Base-by-base conservation (phyloP, 2,888 invertebrate species). In the Heliconius ethilla region DNA sequence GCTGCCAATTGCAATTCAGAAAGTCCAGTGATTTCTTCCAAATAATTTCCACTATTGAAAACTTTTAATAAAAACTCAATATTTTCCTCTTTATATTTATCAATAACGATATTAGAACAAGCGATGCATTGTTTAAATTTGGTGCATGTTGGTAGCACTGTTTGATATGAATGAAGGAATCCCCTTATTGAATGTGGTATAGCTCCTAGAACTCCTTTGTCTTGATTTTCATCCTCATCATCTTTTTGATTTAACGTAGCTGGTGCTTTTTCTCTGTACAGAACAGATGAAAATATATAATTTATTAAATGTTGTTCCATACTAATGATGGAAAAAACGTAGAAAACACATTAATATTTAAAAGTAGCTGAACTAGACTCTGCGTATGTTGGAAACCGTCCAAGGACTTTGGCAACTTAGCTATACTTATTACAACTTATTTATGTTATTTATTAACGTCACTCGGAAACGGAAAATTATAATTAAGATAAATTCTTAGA, bases 161-260 rank as follows among this genome's bases (percentile, higher is more conserved):
- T 97, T 82, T 97, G 96, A 88, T 97, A 98, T 66, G 96, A 96
- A 82, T 97, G 97, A 6, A 99, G 92, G 89, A 98, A 99, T 0
- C 99, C 99, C 62, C 99, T 95, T 82, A 99, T 97, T 9, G 99
- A 97, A 89, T 99, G 99, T 0, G 99, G 99, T 45, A 99, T 93
- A 1, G 97, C 95, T 0, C 99, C 99, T 0, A 99, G 92, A 2
- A 97, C 92, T 0, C 97, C 96, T 84, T 96, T 95, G 37, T 89
- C 86, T 1, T 87, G 78, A 0, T 89, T 84, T 11, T 89, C 87
- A 5, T 90, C 83, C 27, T 87, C 87, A 51, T 87, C 25, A n/a
- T 74, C 88, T 22, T 89, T 89, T 66, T 95, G 87, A 82, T 94
- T 95, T 84, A 95, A 96, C 62, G 95, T 95, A 0, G 97, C 97